phyloP scores from a whole-genome alignment of 2,888 invertebrate species.

The Pyrgus malvae region DNA sequence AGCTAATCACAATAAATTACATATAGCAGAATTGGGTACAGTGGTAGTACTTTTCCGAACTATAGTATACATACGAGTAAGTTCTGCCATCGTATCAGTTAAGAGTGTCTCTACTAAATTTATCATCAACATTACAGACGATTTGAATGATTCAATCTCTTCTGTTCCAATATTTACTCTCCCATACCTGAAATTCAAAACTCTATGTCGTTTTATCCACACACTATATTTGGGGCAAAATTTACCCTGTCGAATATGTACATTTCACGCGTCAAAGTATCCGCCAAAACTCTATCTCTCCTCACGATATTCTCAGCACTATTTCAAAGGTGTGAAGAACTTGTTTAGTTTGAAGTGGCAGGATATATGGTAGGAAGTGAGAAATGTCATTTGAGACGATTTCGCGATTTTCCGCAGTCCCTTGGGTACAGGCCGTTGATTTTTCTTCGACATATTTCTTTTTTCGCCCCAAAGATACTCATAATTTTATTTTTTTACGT shows the following conservation, averaged over 20 bases:
- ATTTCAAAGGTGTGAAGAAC: slow-evolving; percentile 27
- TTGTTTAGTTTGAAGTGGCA: slow-evolving; percentile 29
- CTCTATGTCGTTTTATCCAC: slow-evolving; percentile 34
- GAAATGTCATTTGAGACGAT: no score
- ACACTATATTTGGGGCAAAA: slow-evolving; percentile 67
- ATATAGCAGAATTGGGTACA: no score
- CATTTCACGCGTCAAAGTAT: slow-evolving; percentile 64
- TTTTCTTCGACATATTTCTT: slow-evolving; percentile 42
- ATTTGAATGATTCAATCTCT: background rate
- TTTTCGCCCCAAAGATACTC: slow-evolving; percentile 16
- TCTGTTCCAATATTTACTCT: background rate
- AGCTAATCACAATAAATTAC: no score
- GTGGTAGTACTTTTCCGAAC: no score
- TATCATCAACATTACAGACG: no score
- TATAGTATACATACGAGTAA: no score
- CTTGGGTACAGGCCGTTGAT: no score
- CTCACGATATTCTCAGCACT: slow-evolving; percentile 33
- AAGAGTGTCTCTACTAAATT: no score
- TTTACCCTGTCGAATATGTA: slow-evolving; percentile 66
- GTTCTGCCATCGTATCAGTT: no score
- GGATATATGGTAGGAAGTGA: slow-evolving; percentile 56
- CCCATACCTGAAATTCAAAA: slow-evolving; percentile 30
- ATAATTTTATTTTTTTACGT: slow-evolving; percentile 5
- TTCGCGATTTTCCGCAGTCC: no score
- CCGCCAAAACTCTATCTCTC: slow-evolving; percentile 34